These are phyloP conservation scores for Corythucha ciliata DNA, from an alignment of 2,888 invertebrate genomes.

Conservation along the genomic window DNA sequence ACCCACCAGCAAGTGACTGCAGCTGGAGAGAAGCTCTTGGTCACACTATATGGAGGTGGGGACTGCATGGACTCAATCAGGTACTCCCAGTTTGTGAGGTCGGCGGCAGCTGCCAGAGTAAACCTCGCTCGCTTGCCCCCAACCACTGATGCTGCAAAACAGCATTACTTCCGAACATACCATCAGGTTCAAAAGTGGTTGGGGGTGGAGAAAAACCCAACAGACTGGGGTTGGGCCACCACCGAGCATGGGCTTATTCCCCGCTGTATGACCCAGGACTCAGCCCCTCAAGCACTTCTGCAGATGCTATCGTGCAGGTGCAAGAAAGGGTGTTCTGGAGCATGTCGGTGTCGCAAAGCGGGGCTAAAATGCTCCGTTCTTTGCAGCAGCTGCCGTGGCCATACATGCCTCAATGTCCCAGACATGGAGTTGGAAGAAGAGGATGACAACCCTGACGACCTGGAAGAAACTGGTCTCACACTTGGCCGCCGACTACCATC, in stretches of 20 bases:
- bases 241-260: slow-evolving; percentile 1
- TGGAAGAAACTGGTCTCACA: too few relatives aligned
- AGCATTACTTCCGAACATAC: neutral
- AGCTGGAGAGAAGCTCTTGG: neutral
- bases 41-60: neutral
- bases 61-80: slow-evolving; percentile 11
- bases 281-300: neutral
- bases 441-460: too few relatives aligned
- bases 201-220: neutral
- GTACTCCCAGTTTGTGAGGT: neutral
- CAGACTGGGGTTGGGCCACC: slow-evolving; percentile 8
- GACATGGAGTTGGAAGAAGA: neutral
- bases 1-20: neutral
- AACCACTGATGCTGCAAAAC: neutral
- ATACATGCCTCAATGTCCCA: neutral
- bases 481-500: too few relatives aligned
- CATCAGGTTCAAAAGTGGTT: slow-evolving; percentile 10
- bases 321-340: slow-evolving; percentile 4
- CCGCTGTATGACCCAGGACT: neutral
- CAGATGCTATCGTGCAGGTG: neutral
- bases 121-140: neutral
- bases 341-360: neutral
- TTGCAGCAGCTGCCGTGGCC: neutral
- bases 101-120: neutral
- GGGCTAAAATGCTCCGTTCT: neutral